phyloP scores from a whole-genome alignment of 2,888 invertebrate genomes.

The Apoderus coryli region DNA sequence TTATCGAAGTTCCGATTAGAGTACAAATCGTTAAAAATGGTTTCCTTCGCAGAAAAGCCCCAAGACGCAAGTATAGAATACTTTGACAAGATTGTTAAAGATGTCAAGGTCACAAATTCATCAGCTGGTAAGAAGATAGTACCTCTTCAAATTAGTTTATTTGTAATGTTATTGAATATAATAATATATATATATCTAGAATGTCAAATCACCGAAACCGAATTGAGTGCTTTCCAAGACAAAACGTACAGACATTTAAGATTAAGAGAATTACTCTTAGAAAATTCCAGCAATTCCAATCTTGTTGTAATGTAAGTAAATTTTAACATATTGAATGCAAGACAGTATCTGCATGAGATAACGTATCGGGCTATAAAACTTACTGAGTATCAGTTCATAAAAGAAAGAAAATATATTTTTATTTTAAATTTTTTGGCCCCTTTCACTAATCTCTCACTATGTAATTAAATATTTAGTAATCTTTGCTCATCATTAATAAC shows the following conservation, averaged over 20 bases:
- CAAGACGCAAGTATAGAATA: slow-evolving; percentile 54
- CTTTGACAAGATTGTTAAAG: slow-evolving; percentile 55
- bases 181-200: slow-evolving; percentile 33
- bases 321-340: too few species aligned
- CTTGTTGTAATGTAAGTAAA: slow-evolving; percentile 88
- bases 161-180: too few species aligned
- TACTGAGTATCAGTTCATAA: too few species aligned
- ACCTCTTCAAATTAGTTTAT: not conserved
- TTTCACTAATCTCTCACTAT: too few species aligned
- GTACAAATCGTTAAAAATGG: slow-evolving; percentile 81
- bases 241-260: slow-evolving; percentile 86
- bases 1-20: slow-evolving; percentile 89
- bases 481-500: too few species aligned
- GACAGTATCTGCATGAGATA: too few species aligned
- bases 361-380: too few species aligned
- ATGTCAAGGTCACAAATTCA: too few species aligned
- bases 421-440: too few species aligned
- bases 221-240: slow-evolving; percentile 59
- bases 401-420: too few species aligned
- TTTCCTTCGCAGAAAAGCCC: slow-evolving; percentile 78
- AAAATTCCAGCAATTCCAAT: slow-evolving; percentile 76
- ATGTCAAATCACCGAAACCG: slow-evolving; percentile 53
- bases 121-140: too few species aligned
- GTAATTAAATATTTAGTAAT: too few species aligned
- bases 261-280: slow-evolving; percentile 73